Percentiles rank a stretch among this genome's conserved stretches.
These are phyloP conservation scores for Aptenodytes patagonicus DNA, from an alignment of 2,113 vertebrate genomes.

Conservation along the genomic window DNA sequence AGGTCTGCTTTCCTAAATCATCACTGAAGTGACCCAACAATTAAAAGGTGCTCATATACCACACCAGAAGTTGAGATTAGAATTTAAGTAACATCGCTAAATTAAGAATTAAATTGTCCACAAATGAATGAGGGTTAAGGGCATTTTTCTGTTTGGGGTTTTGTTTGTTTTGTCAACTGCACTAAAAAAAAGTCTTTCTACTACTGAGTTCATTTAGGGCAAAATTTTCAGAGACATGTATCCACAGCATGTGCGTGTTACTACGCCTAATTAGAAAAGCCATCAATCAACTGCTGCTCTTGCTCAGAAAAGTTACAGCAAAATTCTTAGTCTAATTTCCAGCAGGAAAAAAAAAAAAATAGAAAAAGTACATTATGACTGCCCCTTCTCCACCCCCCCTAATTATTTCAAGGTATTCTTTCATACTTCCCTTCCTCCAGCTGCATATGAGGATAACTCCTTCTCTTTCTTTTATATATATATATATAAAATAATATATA, in stretches of 20 bases:
- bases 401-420: background rate
- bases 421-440: background rate
- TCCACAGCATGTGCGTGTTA: background rate
- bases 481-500: too few relatives aligned
- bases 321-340: background rate
- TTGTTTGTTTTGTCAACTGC: background rate
- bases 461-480: background rate
- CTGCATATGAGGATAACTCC: background rate
- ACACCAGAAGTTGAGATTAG: background rate
- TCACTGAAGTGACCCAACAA: background rate
- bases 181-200: background rate
- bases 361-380: too few relatives aligned
- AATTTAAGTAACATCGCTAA: background rate
- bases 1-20: background rate
- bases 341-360: background rate
- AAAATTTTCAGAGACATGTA: background rate
- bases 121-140: background rate
- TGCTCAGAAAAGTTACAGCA: background rate
- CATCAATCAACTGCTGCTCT: constrained; percentile 16
- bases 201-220: background rate
- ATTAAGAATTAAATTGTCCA: background rate
- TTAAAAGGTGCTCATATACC: background rate
- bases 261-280: background rate
- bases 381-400: background rate
- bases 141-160: background rate